Base-by-base conservation (phyloP, 2,888 invertebrate genomes). In the Epinotia demarniana region DNA sequence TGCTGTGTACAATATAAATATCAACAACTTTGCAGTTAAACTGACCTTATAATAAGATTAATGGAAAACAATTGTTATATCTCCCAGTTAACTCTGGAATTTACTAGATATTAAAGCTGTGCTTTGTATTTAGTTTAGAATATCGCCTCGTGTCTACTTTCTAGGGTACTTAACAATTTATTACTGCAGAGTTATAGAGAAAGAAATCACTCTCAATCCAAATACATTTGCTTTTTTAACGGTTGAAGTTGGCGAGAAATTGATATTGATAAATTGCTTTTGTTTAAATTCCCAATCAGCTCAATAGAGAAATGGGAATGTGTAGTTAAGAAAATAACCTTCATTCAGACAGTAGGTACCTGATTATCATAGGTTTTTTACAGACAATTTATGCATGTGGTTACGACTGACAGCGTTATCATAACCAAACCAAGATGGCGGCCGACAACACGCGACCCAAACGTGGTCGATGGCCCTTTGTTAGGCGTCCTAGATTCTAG, bases 361-460 rank as follows among this genome's bases (percentile, higher is more conserved):
- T 43, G 43, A n/a, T n/a, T 62, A 18, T n/a, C 43, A 33, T 62
- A 12, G n/a, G 0, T 57, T 13, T 9, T 39, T 19, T 39, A 18
- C 0, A 39, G 8, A 13, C 16, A 63, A 63, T 43, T 4, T 8
- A 63, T 46, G 33, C 39, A 68, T 57, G 68, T 33, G 49, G 33
- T 60, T 33, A 43, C 43, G 2, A 61, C 53, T 27, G 62, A 71
- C 62, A 61, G 39, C 61, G 61, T 62, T 71, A 71, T 71, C 70
- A 53, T 61, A 57, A 23, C 49, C 23, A 67, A 33, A 33, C 49
- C 49, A 68, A 74, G 19, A 68, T 74, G 46, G 53, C 58, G n/a
- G 58, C 58, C 58, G 23, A 61, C 33, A 69, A 46, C 69, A 69
- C 46, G 69, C 58, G n/a, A 9, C 16, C 11, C 23, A 11, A 69